Percentiles rank a stretch among this genome's conserved stretches.
Evolutionary conservation across 2,888 invertebrate species (phyloP).

Genomic region (Homarus gammarus): DNA sequence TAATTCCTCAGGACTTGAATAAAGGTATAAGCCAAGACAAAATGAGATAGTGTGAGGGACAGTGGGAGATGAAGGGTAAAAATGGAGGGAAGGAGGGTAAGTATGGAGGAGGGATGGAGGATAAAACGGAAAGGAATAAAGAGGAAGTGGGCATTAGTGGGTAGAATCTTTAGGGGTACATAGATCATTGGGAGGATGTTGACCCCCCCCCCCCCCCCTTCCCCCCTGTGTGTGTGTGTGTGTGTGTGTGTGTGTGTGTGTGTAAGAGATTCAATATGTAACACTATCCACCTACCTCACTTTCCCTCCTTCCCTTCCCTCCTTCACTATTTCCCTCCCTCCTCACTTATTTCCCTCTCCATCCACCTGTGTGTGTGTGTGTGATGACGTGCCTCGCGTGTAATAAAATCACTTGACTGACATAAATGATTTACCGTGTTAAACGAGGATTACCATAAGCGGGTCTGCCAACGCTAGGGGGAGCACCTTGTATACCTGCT

Average conservation of each 20-base stretch:
- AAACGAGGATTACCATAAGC: no score
- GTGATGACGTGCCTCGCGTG: no score
- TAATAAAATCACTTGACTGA: no score
- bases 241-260: no score
- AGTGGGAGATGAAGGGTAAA: conserved; percentile 25
- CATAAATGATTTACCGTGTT: no score
- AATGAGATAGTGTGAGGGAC: conserved; percentile 36
- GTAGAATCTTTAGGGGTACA: not conserved
- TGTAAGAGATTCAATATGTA: not conserved
- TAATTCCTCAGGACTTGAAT: no score
- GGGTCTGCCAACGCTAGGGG: no score
- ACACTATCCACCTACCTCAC: not conserved
- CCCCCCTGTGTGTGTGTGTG: no score
- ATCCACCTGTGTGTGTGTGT: not conserved
- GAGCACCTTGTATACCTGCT: no score
- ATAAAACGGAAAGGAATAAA: conserved; percentile 9
- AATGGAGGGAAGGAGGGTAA: conserved; percentile 16
- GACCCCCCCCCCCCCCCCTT: not conserved
- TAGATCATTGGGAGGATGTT: not conserved
- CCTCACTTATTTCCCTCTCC: not conserved
- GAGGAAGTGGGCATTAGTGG: conserved; percentile 18
- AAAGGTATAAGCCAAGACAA: no score
- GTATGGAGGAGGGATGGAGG: conserved; percentile 1
- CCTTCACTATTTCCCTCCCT: not conserved
- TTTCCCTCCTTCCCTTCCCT: not conserved